Evolutionary conservation across 1,140 invertebrate species (phyloP).

Genomic region (Andrena cerasifolii): DNA sequence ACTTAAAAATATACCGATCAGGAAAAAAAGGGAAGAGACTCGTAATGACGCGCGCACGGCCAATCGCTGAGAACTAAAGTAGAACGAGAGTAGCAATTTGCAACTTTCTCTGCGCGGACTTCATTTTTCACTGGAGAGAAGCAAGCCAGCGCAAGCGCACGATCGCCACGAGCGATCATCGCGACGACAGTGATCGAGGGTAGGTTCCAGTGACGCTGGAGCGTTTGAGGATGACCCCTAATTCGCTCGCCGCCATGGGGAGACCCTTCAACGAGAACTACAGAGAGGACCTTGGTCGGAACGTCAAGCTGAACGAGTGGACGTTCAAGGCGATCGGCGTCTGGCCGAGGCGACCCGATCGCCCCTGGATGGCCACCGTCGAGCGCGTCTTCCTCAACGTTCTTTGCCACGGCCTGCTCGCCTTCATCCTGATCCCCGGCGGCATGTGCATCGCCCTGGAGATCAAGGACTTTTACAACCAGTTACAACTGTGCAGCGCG

Average conservation of each 20-base stretch:
- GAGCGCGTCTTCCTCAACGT: not conserved
- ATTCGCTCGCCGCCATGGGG: not conserved
- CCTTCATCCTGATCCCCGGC: constrained; percentile 37
- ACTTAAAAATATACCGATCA: too few species aligned
- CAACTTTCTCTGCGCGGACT: too few species aligned
- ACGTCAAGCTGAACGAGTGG: constrained; percentile 21
- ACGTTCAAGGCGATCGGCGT: constrained; percentile 28
- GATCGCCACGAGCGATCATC: too few species aligned
- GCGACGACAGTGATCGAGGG: not conserved
- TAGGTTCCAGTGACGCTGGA: not conserved
- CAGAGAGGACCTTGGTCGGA: not conserved
- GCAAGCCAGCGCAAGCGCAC: constrained; percentile 8
- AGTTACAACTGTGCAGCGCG: constrained; percentile 68
- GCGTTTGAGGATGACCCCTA: not conserved
- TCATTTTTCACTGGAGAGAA: too few species aligned
- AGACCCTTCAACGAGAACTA: not conserved
- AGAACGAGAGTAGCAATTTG: too few species aligned
- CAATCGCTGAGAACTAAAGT: too few species aligned
- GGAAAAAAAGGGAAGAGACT: too few species aligned
- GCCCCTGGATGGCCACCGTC: not conserved
- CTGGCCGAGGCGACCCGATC: constrained; percentile 22
- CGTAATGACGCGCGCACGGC: too few species aligned
- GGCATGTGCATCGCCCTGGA: constrained; percentile 55
- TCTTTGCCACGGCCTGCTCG: constrained; percentile 27
- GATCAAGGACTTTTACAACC: constrained; percentile 58